Conservation (phyloP, 2,113 vertebrate species). For the Hystrix cristata region DNA sequence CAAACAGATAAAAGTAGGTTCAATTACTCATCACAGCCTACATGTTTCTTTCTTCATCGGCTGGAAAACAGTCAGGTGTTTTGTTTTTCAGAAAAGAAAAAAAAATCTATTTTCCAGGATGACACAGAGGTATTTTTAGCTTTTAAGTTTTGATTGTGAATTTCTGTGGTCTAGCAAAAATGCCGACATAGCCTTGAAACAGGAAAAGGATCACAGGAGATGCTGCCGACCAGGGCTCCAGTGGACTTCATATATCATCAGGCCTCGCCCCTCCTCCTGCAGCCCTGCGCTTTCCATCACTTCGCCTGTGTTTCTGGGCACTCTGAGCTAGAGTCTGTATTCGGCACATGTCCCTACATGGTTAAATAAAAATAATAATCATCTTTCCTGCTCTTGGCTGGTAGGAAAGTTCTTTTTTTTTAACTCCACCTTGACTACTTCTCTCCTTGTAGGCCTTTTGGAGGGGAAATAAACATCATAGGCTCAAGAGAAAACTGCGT, state of each 20-base stretch:
- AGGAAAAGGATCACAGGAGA: conserved; percentile 48
- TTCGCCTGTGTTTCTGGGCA: conserved; percentile 62
- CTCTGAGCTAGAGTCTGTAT: conserved; percentile 65
- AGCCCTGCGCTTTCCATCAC: conserved; percentile 34
- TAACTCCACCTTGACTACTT: neutral
- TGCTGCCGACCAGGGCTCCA: neutral
- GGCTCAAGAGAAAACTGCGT: neutral
- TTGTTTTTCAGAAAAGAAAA: conserved; percentile 41
- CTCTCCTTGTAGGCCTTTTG: neutral
- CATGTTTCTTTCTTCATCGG: conserved; percentile 54
- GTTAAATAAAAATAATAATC: conserved; percentile 67
- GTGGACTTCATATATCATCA: conserved; percentile 61
- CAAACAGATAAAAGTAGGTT: conserved; percentile 76
- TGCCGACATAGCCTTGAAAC: conserved; percentile 63
- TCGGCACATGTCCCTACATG: neutral
- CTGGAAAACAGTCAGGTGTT: conserved; percentile 70
- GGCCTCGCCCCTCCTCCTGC: neutral
- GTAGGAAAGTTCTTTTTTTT: neutral
- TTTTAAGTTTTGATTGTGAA: conserved; percentile 73
- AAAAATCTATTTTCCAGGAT: conserved; percentile 39
- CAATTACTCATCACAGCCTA: conserved; percentile 73
- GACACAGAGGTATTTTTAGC: conserved; percentile 27
- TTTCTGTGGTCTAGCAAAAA: conserved; percentile 35
- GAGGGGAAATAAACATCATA: neutral
- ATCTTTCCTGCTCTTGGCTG: neutral